Evolutionary conservation across 1,140 invertebrate species (phyloP).

Genomic region (Cydia fagiglandana): DNA sequence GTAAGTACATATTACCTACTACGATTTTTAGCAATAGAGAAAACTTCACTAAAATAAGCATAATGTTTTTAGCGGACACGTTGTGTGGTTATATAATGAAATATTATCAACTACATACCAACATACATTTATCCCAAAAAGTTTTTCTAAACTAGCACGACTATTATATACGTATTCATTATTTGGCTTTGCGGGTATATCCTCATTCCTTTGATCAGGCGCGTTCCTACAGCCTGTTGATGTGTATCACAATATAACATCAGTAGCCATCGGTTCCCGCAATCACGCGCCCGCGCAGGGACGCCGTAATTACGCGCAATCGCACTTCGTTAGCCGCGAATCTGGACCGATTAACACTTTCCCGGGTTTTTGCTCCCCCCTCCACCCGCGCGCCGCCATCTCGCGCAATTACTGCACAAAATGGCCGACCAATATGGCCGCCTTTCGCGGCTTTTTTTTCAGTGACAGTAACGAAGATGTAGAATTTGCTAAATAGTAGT

Average conservation of each 20-base stretch:
- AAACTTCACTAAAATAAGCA: no score
- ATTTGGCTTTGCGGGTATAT: no score
- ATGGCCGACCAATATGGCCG: constrained; percentile 57
- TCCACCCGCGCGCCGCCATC: constrained; percentile 51
- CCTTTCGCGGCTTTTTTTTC: constrained; percentile 45
- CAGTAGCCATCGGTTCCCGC: constrained; percentile 1
- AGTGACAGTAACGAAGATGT: constrained; percentile 17
- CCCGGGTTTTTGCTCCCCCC: constrained; percentile 58
- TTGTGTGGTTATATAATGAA: no score
- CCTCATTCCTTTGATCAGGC: no score
- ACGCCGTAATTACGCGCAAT: constrained; percentile 57
- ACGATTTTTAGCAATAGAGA: no score
- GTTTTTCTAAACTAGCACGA: no score
- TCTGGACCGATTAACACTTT: constrained; percentile 67
- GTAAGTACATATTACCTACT: no score
- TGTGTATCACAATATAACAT: not conserved
- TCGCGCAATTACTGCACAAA: constrained; percentile 63
- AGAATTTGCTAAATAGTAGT: constrained; percentile 22
- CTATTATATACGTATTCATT: no score
- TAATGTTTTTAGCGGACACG: no score
- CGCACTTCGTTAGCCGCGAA: constrained; percentile 62
- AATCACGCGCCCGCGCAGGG: constrained; percentile 34
- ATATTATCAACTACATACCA: no score
- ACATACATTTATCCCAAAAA: no score
- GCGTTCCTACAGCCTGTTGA: no score